Evolutionary conservation across 2,888 invertebrate genomes (phyloP).

Genomic region (Torymus texanus): DNA sequence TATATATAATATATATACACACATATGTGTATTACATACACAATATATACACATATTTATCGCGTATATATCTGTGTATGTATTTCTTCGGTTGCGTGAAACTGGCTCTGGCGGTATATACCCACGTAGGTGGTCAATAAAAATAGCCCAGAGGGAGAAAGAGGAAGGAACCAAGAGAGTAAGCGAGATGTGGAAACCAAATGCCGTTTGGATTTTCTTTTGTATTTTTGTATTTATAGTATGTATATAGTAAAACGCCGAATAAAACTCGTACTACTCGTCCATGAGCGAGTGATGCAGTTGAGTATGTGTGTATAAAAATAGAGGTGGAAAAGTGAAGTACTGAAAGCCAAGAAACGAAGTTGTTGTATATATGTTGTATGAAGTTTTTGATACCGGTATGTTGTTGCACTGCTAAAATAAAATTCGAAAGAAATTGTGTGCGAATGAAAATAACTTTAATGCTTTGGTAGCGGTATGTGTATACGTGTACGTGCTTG

Average conservation of each 20-base stretch:
- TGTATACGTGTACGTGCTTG: too few relatives aligned
- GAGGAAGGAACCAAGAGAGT: background rate
- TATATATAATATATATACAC: too few relatives aligned
- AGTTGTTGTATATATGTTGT: background rate
- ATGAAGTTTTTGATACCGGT: too few relatives aligned
- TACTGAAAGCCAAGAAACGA: background rate
- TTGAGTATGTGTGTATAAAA: background rate
- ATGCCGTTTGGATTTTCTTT: background rate
- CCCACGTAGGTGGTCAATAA: conserved; percentile 38
- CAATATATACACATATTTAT: too few relatives aligned
- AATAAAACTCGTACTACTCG: background rate
- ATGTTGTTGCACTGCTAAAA: background rate
- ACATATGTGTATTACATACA: too few relatives aligned
- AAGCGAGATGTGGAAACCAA: background rate
- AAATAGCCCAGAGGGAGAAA: conserved; percentile 13
- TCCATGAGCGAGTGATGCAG: conserved; percentile 8
- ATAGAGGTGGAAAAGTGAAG: background rate
- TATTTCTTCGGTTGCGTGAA: background rate
- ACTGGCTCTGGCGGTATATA: conserved; percentile 9
- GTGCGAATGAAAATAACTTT: background rate
- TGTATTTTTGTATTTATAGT: background rate
- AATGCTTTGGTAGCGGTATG: too few relatives aligned
- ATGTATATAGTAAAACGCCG: background rate
- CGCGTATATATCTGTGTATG: too few relatives aligned
- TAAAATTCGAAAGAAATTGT: conserved; percentile 3